phyloP scores from a whole-genome alignment of 2,888 invertebrate species.

The Clunio marinus region DNA sequence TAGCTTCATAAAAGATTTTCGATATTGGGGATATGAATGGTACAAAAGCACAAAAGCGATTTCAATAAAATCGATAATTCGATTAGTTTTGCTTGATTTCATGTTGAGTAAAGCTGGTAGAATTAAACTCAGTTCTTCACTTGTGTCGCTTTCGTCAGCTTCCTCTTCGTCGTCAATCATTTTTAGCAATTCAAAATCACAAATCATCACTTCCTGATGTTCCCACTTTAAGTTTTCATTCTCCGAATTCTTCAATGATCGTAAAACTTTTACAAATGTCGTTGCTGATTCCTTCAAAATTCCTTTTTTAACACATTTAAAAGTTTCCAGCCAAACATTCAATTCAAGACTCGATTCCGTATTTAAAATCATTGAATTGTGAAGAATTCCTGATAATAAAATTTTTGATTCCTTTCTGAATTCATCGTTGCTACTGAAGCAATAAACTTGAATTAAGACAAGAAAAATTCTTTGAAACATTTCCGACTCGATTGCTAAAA shows the following conservation, averaged over 20 bases:
- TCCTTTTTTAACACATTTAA: conserved; percentile 43
- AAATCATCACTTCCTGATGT: not conserved
- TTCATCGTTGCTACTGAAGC: not conserved
- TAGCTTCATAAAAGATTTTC: conserved; percentile 8
- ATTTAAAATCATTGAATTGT: conserved; percentile 62
- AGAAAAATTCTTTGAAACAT: conserved; percentile 56
- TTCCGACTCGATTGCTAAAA: conserved; percentile 54
- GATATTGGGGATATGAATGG: conserved; percentile 16
- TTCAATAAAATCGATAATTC: conserved; percentile 27
- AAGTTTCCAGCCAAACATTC: conserved; percentile 60
- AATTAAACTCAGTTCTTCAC: not conserved
- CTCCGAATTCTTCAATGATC: not conserved
- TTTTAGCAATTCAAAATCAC: not conserved
- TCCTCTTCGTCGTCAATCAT: not conserved
- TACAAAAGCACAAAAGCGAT: not conserved
- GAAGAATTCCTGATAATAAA: conserved; percentile 58
- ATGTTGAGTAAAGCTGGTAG: not conserved
- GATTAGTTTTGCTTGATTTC: conserved; percentile 19
- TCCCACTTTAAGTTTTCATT: conserved; percentile 33
- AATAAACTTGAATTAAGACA: conserved; percentile 57
- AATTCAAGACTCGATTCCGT: conserved; percentile 59
- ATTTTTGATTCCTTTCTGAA: conserved; percentile 53
- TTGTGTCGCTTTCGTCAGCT: not conserved
- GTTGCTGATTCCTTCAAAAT: conserved; percentile 7
- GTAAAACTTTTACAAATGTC: conserved; percentile 8